Conservation (phyloP, 2,888 invertebrate species). For the Stenolophus ochropezus region DNA sequence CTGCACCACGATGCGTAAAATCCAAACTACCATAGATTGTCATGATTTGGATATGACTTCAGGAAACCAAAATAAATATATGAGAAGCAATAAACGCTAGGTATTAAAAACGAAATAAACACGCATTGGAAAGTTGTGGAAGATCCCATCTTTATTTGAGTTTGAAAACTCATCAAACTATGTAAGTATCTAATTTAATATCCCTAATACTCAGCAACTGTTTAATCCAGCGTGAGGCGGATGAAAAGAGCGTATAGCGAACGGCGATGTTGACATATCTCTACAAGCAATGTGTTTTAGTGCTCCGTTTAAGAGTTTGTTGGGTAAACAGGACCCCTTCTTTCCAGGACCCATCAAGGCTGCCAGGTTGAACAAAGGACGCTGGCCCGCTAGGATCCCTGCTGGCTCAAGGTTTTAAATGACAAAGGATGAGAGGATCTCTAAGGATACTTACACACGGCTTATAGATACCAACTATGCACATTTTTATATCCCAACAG, state of each 20-base stretch:
- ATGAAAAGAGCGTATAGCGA: slow-evolving; percentile 13
- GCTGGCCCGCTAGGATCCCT: slow-evolving; percentile 10
- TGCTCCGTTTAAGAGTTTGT: slow-evolving; percentile 66
- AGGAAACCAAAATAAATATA: too few species aligned
- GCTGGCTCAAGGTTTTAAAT: slow-evolving; percentile 8
- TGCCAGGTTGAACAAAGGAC: slow-evolving; percentile 34
- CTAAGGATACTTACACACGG: slow-evolving; percentile 11
- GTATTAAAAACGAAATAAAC: not conserved
- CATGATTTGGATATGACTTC: too few species aligned
- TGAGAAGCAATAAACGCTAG: not conserved
- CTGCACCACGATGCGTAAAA: too few species aligned
- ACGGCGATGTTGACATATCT: slow-evolving; percentile 36
- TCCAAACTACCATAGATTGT: too few species aligned
- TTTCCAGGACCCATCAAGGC: slow-evolving; percentile 61
- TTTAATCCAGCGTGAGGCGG: slow-evolving; percentile 1
- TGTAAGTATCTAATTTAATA: slow-evolving; percentile 11
- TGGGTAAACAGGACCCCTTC: slow-evolving; percentile 63
- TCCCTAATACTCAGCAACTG: slow-evolving; percentile 9
- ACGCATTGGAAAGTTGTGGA: not conserved
- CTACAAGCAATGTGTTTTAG: slow-evolving; percentile 62
- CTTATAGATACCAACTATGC: not conserved
- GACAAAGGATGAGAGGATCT: not conserved
- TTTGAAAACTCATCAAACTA: not conserved
- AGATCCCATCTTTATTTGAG: not conserved
- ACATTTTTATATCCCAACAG: slow-evolving; percentile 27